phyloP scores from a whole-genome alignment of 2,113 vertebrate genomes.

The Paedocypris sp. region DNA sequence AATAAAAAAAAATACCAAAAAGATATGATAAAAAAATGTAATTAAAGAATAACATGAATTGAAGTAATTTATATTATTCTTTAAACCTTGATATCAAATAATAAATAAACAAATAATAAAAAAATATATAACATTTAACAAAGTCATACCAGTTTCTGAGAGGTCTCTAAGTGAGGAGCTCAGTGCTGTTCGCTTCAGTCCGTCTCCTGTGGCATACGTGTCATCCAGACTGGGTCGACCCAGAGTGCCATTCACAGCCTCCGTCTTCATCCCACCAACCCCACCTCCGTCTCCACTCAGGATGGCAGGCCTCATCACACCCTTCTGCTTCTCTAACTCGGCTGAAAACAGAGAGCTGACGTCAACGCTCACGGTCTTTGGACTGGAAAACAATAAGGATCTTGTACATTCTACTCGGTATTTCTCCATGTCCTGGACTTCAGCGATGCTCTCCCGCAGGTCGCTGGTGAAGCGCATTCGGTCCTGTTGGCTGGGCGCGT shows the following conservation, averaged over 20 bases:
- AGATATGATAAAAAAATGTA: too few species aligned
- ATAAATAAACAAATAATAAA: too few species aligned
- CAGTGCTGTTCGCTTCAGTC: conserved; percentile 80
- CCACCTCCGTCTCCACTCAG: conserved; percentile 60
- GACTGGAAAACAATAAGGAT: conserved; percentile 1
- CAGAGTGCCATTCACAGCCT: conserved; percentile 77
- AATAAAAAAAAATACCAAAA: too few species aligned
- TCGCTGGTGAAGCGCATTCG: conserved; percentile 84
- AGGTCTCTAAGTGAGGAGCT: conserved; percentile 87
- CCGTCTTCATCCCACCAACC: conserved; percentile 62
- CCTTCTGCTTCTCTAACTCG: conserved; percentile 87
- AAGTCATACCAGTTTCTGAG: conserved; percentile 78
- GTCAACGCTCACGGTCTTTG: neutral
- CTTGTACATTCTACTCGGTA: conserved; percentile 86
- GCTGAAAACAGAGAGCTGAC: conserved; percentile 48
- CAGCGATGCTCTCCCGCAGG: conserved; percentile 82
- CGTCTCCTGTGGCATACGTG: conserved; percentile 74
- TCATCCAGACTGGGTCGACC: conserved; percentile 80
- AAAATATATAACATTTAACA: too few species aligned
- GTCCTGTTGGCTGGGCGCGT: conserved; percentile 86
- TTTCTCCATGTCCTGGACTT: conserved; percentile 95
- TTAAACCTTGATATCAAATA: too few species aligned
- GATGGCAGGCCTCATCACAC: conserved; percentile 76
- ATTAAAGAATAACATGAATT: too few species aligned
- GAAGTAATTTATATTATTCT: too few species aligned